These are phyloP conservation scores for Thalassophryne amazonica DNA, from an alignment of 2,797 vertebrate species.

Conservation along the genomic window DNA sequence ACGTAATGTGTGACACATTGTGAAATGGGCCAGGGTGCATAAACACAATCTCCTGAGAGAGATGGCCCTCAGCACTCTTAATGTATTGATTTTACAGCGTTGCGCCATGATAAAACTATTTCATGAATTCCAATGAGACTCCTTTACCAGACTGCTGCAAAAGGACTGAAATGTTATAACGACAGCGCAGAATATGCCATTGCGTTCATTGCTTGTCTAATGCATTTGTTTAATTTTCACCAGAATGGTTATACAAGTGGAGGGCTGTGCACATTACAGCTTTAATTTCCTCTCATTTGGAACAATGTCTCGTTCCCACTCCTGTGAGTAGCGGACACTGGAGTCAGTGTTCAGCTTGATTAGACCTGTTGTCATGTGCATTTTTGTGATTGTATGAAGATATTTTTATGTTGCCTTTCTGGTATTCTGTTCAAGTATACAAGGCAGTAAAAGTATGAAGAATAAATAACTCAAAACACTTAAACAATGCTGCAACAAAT, in stretches of 20 bases:
- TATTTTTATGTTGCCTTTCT: conserved; percentile 4
- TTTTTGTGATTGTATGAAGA: neutral
- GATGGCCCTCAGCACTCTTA: conserved; percentile 50
- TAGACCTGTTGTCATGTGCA: conserved; percentile 3
- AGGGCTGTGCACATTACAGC: conserved; percentile 17
- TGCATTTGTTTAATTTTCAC: conserved; percentile 55
- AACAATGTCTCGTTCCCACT: conserved; percentile 27
- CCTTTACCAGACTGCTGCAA: conserved; percentile 48
- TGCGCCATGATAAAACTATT: conserved; percentile 65
- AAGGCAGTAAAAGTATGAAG: no score
- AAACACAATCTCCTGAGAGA: conserved; percentile 67
- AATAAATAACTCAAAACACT: no score
- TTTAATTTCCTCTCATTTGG: conserved; percentile 59
- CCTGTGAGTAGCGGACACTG: conserved; percentile 29
- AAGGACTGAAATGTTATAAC: conserved; percentile 63
- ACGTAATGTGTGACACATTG: conserved; percentile 57
- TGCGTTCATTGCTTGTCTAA: conserved; percentile 59
- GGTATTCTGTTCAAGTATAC: neutral
- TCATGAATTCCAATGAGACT: conserved; percentile 78
- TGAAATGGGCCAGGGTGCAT: conserved; percentile 63
- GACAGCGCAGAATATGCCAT: conserved; percentile 41
- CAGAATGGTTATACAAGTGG: neutral
- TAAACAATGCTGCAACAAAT: no score
- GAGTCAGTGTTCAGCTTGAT: conserved; percentile 27
- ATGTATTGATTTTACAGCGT: conserved; percentile 70